Conservation (phyloP, 2,888 invertebrate genomes). For the Amphipoea oculea region DNA sequence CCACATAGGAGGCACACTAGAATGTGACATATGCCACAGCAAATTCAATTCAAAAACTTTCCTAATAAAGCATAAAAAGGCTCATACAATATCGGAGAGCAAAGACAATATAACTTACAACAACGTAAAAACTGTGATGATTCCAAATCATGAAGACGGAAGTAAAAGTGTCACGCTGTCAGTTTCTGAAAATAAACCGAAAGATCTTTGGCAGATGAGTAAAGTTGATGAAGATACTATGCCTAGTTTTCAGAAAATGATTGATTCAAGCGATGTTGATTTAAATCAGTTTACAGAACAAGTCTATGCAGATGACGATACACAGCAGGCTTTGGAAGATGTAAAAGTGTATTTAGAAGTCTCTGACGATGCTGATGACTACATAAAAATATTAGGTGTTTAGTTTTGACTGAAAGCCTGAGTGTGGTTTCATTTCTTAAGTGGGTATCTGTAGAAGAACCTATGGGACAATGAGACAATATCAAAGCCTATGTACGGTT, state of each 20-base stretch:
- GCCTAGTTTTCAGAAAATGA: constrained; percentile 39
- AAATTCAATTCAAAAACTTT: constrained; percentile 76
- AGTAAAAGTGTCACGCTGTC: constrained; percentile 8
- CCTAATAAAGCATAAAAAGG: constrained; percentile 76
- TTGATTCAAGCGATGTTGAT: constrained; percentile 44
- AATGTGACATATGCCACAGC: constrained; percentile 79
- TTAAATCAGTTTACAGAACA: constrained; percentile 40
- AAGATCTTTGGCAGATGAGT: constrained; percentile 51
- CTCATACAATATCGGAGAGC: constrained; percentile 59
- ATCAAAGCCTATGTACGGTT: background rate
- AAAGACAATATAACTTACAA: constrained; percentile 17
- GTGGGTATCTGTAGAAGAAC: background rate
- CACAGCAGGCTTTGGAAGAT: constrained; percentile 34
- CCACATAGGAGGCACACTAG: constrained; percentile 72
- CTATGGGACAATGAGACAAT: background rate
- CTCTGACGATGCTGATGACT: constrained; percentile 63
- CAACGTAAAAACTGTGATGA: background rate
- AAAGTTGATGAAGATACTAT: constrained; percentile 39
- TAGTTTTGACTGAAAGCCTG: background rate
- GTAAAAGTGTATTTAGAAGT: constrained; percentile 70
- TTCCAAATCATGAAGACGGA: constrained; percentile 8
- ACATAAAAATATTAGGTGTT: constrained; percentile 54
- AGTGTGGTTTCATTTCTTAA: background rate
- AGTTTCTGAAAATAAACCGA: constrained; percentile 4
- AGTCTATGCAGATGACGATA: constrained; percentile 36